Conservation (phyloP, 1,140 invertebrate genomes). For the Camponotus floridanus region DNA sequence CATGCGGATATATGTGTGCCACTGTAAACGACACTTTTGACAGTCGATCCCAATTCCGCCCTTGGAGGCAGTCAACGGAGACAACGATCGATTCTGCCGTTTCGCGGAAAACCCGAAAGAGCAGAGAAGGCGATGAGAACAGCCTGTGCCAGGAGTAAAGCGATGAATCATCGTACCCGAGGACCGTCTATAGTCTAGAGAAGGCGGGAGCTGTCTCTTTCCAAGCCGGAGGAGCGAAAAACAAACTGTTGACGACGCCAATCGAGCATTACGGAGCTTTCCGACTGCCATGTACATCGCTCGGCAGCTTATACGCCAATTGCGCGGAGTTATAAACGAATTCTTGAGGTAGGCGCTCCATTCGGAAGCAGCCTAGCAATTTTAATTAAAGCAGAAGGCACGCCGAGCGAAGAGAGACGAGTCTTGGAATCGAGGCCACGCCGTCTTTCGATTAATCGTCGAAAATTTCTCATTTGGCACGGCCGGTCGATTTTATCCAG, state of each 20-base stretch:
- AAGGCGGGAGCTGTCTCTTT: conserved; percentile 68
- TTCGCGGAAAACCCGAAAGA: conserved; percentile 36
- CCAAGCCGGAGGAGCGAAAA: conserved; percentile 20
- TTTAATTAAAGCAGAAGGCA: conserved; percentile 80
- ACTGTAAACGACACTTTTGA: conserved; percentile 3
- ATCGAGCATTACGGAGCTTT: conserved; percentile 45
- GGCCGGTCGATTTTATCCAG: neutral
- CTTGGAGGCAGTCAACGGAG: conserved; percentile 13
- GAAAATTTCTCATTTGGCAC: conserved; percentile 52
- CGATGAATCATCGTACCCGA: conserved; percentile 57
- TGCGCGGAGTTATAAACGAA: conserved; percentile 80
- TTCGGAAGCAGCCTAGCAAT: conserved; percentile 78
- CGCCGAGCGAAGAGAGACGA: neutral
- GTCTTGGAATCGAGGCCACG: conserved; percentile 14
- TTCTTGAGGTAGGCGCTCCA: conserved; percentile 73
- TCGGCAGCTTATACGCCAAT: neutral
- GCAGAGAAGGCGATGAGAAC: conserved; percentile 35
- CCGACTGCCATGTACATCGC: conserved; percentile 11
- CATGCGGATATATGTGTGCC: neutral
- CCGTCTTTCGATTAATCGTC: conserved; percentile 40
- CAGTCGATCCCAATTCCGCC: conserved; percentile 50
- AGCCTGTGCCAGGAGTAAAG: conserved; percentile 28
- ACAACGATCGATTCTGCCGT: conserved; percentile 48
- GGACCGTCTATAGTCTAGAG: neutral
- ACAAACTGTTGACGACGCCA: conserved; percentile 35